phyloP scores from a whole-genome alignment of 2,113 vertebrate species.

The Dasypus novemcinctus region DNA sequence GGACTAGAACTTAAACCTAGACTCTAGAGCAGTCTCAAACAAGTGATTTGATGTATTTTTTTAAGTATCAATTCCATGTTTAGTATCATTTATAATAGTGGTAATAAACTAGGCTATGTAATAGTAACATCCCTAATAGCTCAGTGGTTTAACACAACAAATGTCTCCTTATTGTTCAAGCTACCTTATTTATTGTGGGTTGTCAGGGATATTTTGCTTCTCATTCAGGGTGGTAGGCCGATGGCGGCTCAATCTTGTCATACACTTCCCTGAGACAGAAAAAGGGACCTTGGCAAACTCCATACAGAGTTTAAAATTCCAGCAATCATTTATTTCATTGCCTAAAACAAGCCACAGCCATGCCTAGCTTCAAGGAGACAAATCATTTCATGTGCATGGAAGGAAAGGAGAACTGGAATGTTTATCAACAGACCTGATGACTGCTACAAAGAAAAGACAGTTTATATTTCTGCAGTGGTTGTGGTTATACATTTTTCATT shows the following conservation, averaged over 20 bases:
- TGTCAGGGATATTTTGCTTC: not conserved
- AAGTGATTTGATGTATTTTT: not conserved
- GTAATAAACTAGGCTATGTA: not conserved
- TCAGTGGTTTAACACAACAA: not conserved
- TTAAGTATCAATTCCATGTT: not conserved
- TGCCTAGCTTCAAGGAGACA: not conserved
- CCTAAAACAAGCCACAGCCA: not conserved
- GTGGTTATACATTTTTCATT: not conserved
- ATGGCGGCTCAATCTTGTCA: not conserved
- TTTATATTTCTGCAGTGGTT: not conserved
- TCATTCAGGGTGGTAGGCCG: too few species aligned
- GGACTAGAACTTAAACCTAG: not conserved
- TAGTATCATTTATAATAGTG: too few species aligned
- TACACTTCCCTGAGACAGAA: not conserved
- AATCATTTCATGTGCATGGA: not conserved
- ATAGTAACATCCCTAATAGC: not conserved
- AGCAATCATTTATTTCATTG: not conserved
- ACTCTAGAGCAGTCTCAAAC: not conserved
- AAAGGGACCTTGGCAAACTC: not conserved
- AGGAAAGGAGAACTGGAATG: not conserved
- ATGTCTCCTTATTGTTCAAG: not conserved
- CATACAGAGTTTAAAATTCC: not conserved
- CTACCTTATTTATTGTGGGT: not conserved
- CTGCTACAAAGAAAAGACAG: not conserved
- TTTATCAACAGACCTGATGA: not conserved